A percentile compares a stretch with the other conserved stretches of the same genome.
Evolutionary conservation across 2,797 vertebrate genomes (phyloP).

Genomic region (Crenichthys baileyi): DNA sequence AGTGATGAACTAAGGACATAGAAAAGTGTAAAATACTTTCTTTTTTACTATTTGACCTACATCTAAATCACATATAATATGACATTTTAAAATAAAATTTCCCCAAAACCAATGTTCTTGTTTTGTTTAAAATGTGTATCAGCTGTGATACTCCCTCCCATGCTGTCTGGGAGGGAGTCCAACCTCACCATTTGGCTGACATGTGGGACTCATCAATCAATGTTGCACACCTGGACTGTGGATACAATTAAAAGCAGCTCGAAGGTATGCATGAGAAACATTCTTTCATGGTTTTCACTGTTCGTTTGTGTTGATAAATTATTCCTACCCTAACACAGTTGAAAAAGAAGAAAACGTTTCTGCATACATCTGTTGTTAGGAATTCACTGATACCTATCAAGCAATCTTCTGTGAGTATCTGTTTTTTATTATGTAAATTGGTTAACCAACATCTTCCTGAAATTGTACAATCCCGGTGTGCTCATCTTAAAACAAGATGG

Average conservation of each 20-base stretch:
- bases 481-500: background rate
- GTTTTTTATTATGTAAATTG: background rate
- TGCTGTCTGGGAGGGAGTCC: background rate
- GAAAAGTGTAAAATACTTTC: background rate
- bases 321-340: background rate
- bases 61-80: background rate
- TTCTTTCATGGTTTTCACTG: background rate
- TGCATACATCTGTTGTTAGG: background rate
- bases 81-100: background rate
- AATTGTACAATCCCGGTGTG: background rate
- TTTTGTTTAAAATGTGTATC: background rate
- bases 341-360: background rate
- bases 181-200: slow-evolving; percentile 4
- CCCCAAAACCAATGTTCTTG: background rate
- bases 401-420: background rate
- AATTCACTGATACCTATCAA: background rate
- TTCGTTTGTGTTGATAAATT: slow-evolving; percentile 6
- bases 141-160: background rate
- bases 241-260: background rate
- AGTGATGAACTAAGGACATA: background rate
- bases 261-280: background rate
- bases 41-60: background rate
- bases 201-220: slow-evolving; percentile 7
- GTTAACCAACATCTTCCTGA: background rate
- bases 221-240: slow-evolving; percentile 9